phyloP scores from a whole-genome alignment of 2,113 vertebrate species.

The Orientallactaga bullata region DNA sequence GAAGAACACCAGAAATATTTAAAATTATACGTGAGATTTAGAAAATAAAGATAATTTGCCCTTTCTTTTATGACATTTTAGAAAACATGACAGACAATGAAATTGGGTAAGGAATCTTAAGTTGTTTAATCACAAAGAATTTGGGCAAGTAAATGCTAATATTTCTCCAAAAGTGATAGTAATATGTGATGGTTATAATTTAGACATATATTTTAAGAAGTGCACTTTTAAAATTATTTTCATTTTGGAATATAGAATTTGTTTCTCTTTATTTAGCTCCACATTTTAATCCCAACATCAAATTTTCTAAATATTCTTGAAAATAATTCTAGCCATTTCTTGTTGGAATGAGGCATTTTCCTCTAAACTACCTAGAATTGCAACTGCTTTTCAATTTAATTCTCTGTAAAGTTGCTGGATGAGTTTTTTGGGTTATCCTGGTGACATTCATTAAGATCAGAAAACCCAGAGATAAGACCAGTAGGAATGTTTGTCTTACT shows the following conservation, averaged over 20 bases:
- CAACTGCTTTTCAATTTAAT: conserved; percentile 42
- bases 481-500: conserved; percentile 72
- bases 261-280: not conserved
- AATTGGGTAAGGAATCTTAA: not conserved
- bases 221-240: not conserved
- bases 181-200: not conserved
- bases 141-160: not conserved
- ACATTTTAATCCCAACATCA: conserved; percentile 13
- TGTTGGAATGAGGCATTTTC: conserved; percentile 19
- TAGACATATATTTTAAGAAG: not conserved
- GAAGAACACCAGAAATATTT: not conserved
- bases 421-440: conserved; percentile 74
- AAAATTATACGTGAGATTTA: conserved; percentile 11
- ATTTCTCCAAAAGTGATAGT: conserved; percentile 17
- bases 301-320: conserved; percentile 33
- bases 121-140: not conserved
- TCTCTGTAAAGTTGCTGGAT: conserved; percentile 26
- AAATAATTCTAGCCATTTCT: not conserved
- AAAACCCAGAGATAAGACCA: conserved; percentile 56
- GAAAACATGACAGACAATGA: not conserved
- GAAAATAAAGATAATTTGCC: not conserved
- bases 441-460: conserved; percentile 73
- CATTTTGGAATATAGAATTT: not conserved
- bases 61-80: conserved; percentile 13
- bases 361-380: conserved; percentile 43